These are phyloP conservation scores for Pammene fasciana DNA, from an alignment of 2,888 invertebrate genomes.

Conservation along the genomic window DNA sequence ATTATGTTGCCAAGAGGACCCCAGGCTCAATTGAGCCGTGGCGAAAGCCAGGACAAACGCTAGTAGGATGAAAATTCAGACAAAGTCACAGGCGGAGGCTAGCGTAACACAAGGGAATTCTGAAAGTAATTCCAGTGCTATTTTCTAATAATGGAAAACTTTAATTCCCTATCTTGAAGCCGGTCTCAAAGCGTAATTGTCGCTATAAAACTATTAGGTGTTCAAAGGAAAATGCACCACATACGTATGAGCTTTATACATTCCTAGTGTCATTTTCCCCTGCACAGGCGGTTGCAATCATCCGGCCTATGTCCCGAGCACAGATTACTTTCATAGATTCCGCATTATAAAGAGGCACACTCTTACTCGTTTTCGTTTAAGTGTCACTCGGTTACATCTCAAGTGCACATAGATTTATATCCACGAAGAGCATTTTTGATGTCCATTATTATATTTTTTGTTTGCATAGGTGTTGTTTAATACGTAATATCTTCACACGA, in stretches of 20 bases:
- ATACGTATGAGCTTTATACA: not conserved
- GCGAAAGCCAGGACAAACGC: no score
- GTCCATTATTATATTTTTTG: no score
- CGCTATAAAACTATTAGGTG: not conserved
- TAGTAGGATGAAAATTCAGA: no score
- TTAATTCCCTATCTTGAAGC: slow-evolving; percentile 6
- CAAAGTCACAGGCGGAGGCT: no score
- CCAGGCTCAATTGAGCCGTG: no score
- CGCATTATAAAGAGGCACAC: not conserved
- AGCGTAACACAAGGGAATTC: not conserved
- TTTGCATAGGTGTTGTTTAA: no score
- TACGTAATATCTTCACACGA: no score
- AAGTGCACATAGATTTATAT: no score
- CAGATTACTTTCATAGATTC: not conserved
- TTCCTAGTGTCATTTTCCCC: slow-evolving; percentile 8
- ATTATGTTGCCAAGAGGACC: no score
- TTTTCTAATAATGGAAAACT: slow-evolving; percentile 19
- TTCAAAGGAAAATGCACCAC: slow-evolving; percentile 3
- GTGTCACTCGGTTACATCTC: no score
- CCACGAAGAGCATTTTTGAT: no score
- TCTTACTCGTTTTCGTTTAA: no score
- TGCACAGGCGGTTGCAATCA: slow-evolving; percentile 19
- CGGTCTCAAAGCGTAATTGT: slow-evolving; percentile 9
- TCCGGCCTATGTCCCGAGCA: slow-evolving; percentile 22
- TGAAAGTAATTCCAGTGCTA: not conserved